Conservation (phyloP, 2,888 invertebrate species). For the Perizoma affinitatum region DNA sequence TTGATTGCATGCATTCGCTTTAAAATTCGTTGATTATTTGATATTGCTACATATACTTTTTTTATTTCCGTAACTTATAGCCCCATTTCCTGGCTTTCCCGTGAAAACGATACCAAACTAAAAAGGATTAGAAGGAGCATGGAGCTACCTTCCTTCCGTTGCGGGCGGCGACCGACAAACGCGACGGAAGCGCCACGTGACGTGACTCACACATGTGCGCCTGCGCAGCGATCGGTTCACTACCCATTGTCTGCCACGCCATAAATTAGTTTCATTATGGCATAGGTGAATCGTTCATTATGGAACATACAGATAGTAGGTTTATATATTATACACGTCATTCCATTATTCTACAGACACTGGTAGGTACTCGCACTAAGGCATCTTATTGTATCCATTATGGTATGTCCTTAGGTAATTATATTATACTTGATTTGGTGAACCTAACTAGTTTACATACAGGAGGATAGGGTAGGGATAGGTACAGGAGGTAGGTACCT, state of each 20-base stretch:
- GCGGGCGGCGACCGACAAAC: constrained; percentile 35
- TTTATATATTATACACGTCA: constrained; percentile 8
- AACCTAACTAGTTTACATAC: too few relatives aligned
- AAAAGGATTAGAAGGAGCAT: constrained; percentile 21
- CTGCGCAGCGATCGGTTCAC: constrained; percentile 52
- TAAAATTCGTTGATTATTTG: too few relatives aligned
- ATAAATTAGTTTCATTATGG: constrained; percentile 49
- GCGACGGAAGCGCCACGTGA: constrained; percentile 69
- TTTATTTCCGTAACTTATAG: constrained; percentile 9
- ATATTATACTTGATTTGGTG: too few relatives aligned
- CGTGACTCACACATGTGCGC: constrained; percentile 64
- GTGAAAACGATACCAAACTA: constrained; percentile 18
- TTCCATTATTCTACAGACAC: constrained; percentile 5
- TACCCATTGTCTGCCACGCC: constrained; percentile 67
- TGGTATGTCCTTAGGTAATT: too few relatives aligned
- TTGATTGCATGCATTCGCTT: too few relatives aligned
- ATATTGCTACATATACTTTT: constrained; percentile 5
- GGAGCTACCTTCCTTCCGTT: constrained; percentile 64
- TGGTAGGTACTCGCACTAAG: too few relatives aligned
- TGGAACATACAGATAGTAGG: neutral
- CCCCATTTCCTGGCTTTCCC: constrained; percentile 29
- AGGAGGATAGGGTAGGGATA: too few relatives aligned
- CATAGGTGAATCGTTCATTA: constrained; percentile 15
- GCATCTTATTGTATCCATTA: too few relatives aligned
- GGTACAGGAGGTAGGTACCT: too few relatives aligned